Conservation (phyloP, 1,140 invertebrate genomes). For the Listronotus oregonensis region DNA sequence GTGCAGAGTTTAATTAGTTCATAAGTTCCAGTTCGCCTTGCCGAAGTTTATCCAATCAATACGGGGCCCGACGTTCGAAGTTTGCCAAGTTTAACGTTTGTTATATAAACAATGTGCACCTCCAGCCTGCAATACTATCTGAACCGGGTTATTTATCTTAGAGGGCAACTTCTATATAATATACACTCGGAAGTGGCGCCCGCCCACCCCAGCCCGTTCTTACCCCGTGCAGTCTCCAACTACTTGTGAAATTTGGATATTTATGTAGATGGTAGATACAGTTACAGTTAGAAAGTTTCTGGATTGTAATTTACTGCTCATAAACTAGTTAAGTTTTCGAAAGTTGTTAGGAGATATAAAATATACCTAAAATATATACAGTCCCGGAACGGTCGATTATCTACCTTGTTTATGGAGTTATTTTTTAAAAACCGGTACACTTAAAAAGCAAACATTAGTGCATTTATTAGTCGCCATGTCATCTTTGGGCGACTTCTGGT, state of each 20-base stretch:
- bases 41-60: conserved; percentile 54
- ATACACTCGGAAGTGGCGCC: conserved; percentile 28
- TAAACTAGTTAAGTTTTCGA: conserved; percentile 21
- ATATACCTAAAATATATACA: too few relatives aligned
- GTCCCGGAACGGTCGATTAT: too few relatives aligned
- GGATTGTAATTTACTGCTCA: conserved; percentile 35
- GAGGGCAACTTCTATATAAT: conserved; percentile 43
- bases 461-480: too few relatives aligned
- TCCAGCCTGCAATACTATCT: conserved; percentile 47
- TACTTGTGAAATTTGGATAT: conserved; percentile 36
- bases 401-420: too few relatives aligned
- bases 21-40: conserved; percentile 48
- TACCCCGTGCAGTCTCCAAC: conserved; percentile 25
- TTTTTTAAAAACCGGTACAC: too few relatives aligned
- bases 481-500: too few relatives aligned
- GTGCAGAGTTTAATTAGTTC: conserved; percentile 55
- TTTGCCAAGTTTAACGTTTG: conserved; percentile 53
- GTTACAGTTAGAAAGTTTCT: conserved; percentile 25
- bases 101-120: conserved; percentile 54
- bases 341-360: conserved; percentile 1
- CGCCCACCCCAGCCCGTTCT: conserved; percentile 3
- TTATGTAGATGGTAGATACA: conserved; percentile 33
- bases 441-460: too few relatives aligned
- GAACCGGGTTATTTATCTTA: conserved; percentile 48
- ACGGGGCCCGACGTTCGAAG: conserved; percentile 41